phyloP scores from a whole-genome alignment of 2,888 invertebrate genomes.

The Fissipunctia ypsillon region DNA sequence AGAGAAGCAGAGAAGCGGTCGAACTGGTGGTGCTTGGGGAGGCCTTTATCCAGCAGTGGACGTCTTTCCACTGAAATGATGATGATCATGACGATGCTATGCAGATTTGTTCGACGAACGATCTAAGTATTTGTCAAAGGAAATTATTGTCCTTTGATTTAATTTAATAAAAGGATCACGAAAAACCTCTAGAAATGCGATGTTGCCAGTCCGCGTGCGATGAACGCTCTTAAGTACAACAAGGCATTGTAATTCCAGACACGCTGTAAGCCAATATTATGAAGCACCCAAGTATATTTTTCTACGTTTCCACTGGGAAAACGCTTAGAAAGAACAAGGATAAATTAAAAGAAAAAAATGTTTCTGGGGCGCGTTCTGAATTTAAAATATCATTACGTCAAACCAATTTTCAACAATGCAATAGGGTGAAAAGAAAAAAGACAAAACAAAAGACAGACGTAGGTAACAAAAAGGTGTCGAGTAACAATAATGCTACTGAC shows the following conservation, averaged over 20 bases:
- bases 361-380: constrained; percentile 2
- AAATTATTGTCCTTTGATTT: too few relatives aligned
- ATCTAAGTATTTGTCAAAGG: too few relatives aligned
- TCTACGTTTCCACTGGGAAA: not conserved
- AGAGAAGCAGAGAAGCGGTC: not conserved
- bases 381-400: constrained; percentile 39
- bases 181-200: too few relatives aligned
- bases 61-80: not conserved
- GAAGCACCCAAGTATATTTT: not conserved
- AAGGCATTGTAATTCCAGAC: constrained; percentile 6
- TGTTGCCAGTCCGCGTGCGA: too few relatives aligned
- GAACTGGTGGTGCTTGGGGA: not conserved
- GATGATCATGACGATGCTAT: not conserved
- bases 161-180: too few relatives aligned
- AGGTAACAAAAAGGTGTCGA: constrained; percentile 17
- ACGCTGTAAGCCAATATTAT: not conserved
- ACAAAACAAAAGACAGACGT: constrained; percentile 21
- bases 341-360: not conserved
- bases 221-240: too few relatives aligned
- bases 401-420: constrained; percentile 30
- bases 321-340: not conserved
- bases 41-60: not conserved
- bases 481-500: constrained; percentile 57
- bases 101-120: too few relatives aligned
- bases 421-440: constrained; percentile 2